A percentile compares a stretch with the other conserved stretches of the same genome.
These are phyloP conservation scores for Xylota segnis DNA, from an alignment of 2,888 invertebrate genomes.

Conservation along the genomic window DNA sequence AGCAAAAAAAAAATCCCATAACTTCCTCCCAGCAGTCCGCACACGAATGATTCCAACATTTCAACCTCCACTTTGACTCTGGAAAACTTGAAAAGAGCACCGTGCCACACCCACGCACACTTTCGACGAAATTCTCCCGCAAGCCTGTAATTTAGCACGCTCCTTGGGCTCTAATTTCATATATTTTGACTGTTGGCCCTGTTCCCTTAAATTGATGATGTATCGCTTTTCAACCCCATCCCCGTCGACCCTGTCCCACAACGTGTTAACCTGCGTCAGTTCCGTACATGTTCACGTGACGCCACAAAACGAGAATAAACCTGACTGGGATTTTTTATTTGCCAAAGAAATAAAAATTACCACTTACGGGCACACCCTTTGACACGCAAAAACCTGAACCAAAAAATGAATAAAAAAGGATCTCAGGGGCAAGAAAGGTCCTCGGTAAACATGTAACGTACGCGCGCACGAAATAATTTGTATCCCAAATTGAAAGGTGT, in stretches of 20 bases:
- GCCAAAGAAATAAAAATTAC: slow-evolving; percentile 68
- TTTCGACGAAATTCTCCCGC: slow-evolving; percentile 51
- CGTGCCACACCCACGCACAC: slow-evolving; percentile 71
- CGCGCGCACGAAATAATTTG: slow-evolving; percentile 61
- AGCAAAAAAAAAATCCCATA: slow-evolving; percentile 27
- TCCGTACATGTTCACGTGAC: slow-evolving; percentile 71
- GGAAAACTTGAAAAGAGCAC: slow-evolving; percentile 41
- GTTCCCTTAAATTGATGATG: slow-evolving; percentile 70
- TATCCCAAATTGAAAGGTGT: slow-evolving; percentile 71
- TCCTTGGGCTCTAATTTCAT: slow-evolving; percentile 65
- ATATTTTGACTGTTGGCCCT: slow-evolving; percentile 71
- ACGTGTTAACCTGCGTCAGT: slow-evolving; percentile 65
- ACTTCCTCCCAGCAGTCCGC: slow-evolving; percentile 16
- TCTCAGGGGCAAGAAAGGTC: slow-evolving; percentile 23
- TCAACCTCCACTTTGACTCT: slow-evolving; percentile 6
- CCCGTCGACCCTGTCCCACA: not conserved
- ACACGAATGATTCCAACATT: not conserved
- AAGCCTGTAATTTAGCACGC: slow-evolving; percentile 65
- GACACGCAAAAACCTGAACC: slow-evolving; percentile 53
- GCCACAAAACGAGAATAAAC: slow-evolving; percentile 60
- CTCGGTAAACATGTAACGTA: slow-evolving; percentile 19
- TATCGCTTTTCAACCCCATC: slow-evolving; percentile 74
- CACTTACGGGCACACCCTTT: slow-evolving; percentile 75
- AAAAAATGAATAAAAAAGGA: not conserved
- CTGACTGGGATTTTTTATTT: slow-evolving; percentile 72